A percentile compares a stretch with the other conserved stretches of the same genome.
phyloP scores from a whole-genome alignment of 2,888 invertebrate species.

The Tanytarsus gracilentus region DNA sequence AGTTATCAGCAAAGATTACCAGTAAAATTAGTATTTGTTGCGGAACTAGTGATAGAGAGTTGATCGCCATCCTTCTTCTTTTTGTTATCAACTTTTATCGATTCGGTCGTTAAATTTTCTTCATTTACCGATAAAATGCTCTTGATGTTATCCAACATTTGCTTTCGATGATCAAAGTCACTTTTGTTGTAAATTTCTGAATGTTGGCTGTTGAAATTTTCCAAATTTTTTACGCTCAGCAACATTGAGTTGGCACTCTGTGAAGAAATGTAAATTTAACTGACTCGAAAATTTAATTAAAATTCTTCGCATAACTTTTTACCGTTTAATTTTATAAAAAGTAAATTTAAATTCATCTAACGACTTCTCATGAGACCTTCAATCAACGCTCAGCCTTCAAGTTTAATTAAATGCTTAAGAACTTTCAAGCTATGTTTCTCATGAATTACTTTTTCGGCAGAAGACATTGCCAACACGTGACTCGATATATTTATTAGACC shows the following conservation, averaged over 20 bases:
- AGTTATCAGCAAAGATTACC: constrained; percentile 67
- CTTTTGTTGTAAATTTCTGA: neutral
- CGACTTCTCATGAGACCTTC: too few relatives aligned
- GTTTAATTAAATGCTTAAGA: too few relatives aligned
- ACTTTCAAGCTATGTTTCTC: too few relatives aligned
- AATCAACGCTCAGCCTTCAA: too few relatives aligned
- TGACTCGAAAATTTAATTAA: neutral
- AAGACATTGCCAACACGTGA: too few relatives aligned
- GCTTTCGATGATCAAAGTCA: neutral
- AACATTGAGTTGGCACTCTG: constrained; percentile 13
- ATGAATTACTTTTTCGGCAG: too few relatives aligned
- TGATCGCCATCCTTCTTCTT: constrained; percentile 53
- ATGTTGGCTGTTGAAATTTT: constrained; percentile 3
- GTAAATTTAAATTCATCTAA: too few relatives aligned
- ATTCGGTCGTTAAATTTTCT: neutral
- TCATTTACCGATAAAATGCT: constrained; percentile 6
- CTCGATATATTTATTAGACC: too few relatives aligned
- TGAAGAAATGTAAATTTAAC: neutral
- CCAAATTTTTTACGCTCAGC: constrained; percentile 12
- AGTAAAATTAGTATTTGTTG: constrained; percentile 67
- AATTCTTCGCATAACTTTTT: neutral
- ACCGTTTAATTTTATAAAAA: neutral
- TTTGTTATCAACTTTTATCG: neutral
- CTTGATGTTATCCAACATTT: constrained; percentile 11
- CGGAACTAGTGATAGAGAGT: constrained; percentile 68